These are phyloP conservation scores for Panopea generosa DNA, from an alignment of 2,888 invertebrate species.

Conservation along the genomic window DNA sequence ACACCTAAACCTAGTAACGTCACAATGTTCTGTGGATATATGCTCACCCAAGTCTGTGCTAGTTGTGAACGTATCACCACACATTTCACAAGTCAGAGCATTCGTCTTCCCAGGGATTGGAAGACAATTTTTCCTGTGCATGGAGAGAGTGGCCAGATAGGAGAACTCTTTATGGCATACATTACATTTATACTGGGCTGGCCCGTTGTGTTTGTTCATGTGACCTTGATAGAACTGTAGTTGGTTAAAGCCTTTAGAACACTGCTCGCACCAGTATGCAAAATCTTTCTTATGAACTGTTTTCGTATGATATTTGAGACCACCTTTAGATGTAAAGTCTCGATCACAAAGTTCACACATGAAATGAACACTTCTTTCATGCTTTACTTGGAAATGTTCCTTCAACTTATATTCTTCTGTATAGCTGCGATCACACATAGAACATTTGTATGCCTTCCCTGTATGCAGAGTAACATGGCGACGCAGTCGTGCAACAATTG, in stretches of 20 bases:
- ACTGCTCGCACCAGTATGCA: constrained; percentile 52
- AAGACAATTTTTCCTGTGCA: constrained; percentile 47
- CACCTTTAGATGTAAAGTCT: constrained; percentile 61
- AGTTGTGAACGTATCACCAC: constrained; percentile 30
- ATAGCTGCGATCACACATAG: constrained; percentile 45
- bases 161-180: constrained; percentile 50
- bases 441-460: constrained; percentile 45
- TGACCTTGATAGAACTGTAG: constrained; percentile 43
- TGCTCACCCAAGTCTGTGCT: constrained; percentile 48
- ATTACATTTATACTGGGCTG: constrained; percentile 43
- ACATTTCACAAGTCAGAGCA: constrained; percentile 39
- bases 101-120: constrained; percentile 8
- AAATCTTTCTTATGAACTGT: constrained; percentile 47
- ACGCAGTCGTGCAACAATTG: constrained; percentile 29
- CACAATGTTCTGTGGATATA: constrained; percentile 42
- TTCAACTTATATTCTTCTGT: constrained; percentile 53
- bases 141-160: constrained; percentile 43
- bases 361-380: constrained; percentile 55
- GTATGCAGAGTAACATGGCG: constrained; percentile 54
- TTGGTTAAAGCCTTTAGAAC: constrained; percentile 58
- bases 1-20: constrained; percentile 44
- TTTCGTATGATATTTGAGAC: constrained; percentile 55
- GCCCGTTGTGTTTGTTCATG: constrained; percentile 50
- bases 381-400: constrained; percentile 54
- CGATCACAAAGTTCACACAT: constrained; percentile 49